Percentiles rank a stretch among this genome's conserved stretches.
These are phyloP conservation scores for Carabus problematicus DNA, from an alignment of 2,888 invertebrate genomes.

Conservation along the genomic window DNA sequence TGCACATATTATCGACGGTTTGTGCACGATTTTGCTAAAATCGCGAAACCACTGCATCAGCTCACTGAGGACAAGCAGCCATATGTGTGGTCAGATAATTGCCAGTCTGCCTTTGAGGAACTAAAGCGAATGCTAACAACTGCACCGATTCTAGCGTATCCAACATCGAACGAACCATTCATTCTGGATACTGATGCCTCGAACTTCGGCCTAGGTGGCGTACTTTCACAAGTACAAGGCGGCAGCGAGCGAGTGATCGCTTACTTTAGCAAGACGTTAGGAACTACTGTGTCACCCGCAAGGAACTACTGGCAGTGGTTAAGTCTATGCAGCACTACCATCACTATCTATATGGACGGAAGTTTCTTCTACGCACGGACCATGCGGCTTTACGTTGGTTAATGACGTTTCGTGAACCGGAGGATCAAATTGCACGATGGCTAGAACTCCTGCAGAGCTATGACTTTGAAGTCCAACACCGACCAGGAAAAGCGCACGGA, in stretches of 20 bases:
- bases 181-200: conserved; percentile 6
- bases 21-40: conserved; percentile 44
- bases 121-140: background rate
- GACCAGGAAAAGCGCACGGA: conserved; percentile 6
- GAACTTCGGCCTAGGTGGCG: conserved; percentile 4
- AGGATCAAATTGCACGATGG: conserved; percentile 8
- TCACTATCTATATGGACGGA: background rate
- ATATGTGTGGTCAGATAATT: conserved; percentile 18
- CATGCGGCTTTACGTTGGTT: conserved; percentile 1
- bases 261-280: conserved; percentile 6
- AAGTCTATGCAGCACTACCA: conserved; percentile 1
- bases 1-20: conserved; percentile 51
- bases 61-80: no score
- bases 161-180: background rate
- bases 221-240: conserved; percentile 4
- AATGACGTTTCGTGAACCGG: background rate
- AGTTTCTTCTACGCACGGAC: conserved; percentile 12
- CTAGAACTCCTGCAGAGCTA: conserved; percentile 2
- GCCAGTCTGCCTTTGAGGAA: conserved; percentile 4
- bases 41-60: conserved; percentile 46
- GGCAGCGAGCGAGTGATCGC: conserved; percentile 10
- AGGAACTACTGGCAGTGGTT: background rate
- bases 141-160: conserved; percentile 8
- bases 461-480: conserved; percentile 10
- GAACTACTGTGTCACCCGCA: conserved; percentile 3